These are phyloP conservation scores for Platalea minor DNA, from an alignment of 2,797 vertebrate species.

Conservation along the genomic window DNA sequence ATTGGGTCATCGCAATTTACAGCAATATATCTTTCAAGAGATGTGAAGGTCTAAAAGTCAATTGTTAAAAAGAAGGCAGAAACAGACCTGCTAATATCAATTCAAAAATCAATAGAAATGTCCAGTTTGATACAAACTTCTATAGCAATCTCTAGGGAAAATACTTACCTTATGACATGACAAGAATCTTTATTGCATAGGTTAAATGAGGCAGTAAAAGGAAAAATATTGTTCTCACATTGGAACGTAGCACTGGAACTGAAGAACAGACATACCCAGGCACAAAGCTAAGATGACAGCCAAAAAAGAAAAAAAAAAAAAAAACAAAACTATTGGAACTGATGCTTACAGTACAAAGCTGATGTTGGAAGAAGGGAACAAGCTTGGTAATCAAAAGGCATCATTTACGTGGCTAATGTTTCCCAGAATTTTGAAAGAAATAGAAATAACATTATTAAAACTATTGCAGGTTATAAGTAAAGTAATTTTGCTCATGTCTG, in stretches of 20 bases:
- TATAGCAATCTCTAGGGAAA: constrained; percentile 33
- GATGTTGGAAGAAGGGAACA: neutral
- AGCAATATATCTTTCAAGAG: constrained; percentile 28
- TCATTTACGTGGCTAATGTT: neutral
- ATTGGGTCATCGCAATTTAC: constrained; percentile 8
- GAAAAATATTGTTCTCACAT: neutral
- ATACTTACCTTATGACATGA: constrained; percentile 45
- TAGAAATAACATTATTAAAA: neutral
- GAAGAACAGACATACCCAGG: neutral
- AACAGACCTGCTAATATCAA: constrained; percentile 27
- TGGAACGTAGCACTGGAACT: neutral
- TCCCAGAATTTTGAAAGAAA: neutral
- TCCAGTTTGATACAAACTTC: neutral
- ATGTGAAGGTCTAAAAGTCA: constrained; percentile 11
- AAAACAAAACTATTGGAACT: neutral
- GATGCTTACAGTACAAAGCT: neutral
- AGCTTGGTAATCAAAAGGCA: neutral
- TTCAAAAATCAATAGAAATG: constrained; percentile 58
- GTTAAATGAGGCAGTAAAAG: constrained; percentile 47
- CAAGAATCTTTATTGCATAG: constrained; percentile 19
- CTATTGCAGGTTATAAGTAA: neutral
- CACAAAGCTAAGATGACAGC: neutral
- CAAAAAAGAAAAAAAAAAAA: neutral
- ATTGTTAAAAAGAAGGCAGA: constrained; percentile 51
- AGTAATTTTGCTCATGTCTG: neutral